Conservation (phyloP, 2,113 vertebrate species). For the Limnothrissa miodon region DNA sequence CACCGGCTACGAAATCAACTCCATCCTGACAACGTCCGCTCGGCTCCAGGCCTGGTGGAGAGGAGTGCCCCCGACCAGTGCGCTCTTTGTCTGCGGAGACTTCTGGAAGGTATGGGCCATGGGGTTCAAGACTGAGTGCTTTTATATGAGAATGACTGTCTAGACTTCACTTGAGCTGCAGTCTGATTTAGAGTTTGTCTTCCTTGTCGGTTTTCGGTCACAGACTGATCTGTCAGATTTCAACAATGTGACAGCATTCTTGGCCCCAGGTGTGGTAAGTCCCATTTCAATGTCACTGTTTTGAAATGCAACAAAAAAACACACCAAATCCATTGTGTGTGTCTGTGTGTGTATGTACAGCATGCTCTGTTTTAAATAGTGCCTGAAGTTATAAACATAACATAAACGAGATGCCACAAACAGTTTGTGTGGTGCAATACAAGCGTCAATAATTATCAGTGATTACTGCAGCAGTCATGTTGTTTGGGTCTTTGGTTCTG, state of each 20-base stretch:
- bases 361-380: not conserved
- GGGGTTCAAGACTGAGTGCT: not conserved
- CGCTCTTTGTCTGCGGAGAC: conserved; percentile 67
- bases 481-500: not conserved
- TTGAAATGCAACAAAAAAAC: not conserved
- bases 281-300: not conserved
- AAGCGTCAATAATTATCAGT: not conserved
- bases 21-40: conserved; percentile 64
- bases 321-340: not conserved
- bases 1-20: conserved; percentile 77
- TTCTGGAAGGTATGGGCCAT: conserved; percentile 68
- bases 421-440: not conserved
- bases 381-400: not conserved
- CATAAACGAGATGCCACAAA: not conserved
- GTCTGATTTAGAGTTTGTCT: not conserved
- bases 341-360: not conserved
- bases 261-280: conserved; percentile 71
- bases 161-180: not conserved
- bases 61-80: conserved; percentile 55
- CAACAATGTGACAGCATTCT: conserved; percentile 72
- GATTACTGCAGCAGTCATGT: not conserved
- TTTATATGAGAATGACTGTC: not conserved
- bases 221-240: conserved; percentile 70
- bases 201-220: conserved; percentile 18
- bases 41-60: conserved; percentile 60